Base-by-base conservation (phyloP, 1,140 invertebrate genomes). In the Steinernema khuongi region DNA sequence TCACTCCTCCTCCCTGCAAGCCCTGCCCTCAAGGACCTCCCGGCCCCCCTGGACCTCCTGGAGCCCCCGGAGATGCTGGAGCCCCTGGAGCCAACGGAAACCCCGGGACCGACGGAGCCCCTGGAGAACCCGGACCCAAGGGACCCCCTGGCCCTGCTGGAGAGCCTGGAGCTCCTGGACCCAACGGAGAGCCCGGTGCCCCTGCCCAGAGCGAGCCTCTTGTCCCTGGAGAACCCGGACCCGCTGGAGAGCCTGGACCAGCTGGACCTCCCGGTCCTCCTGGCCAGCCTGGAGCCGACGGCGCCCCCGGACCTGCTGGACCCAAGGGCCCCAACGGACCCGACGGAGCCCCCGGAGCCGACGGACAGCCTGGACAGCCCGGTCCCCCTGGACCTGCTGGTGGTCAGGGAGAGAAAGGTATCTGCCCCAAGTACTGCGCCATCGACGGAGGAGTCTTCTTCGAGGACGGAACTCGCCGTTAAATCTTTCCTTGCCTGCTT, bases 371-470 rank as follows among this genome's bases (percentile, higher is more conserved):
- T 32, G 74, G 74, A 11, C 50, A 29, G 17, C 50, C 74, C 19
- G 74, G 74, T 7, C 41, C 28, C 18, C n/a, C 7, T 18, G 74
- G 74, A 75, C 33, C 44, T 17, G 19, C 1, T 11, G 74, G 74
- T 30, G 18, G 1, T 28, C 28, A 31, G 22, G 76, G 76, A 77
- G 72, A 77, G 72, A 70, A 71, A 44, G 75, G 75, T 26, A 77
- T 77, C 72, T 81, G 80, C 68, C 81, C 81, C 32, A 82, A 82
- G 74, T 82, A 82, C 44, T 82, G 81, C 71, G 81, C 81, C 72
- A 72, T 82, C 70, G 81, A 82, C 75, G 81, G 81, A 26, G 81
- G 81, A 31, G 76, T 82, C 75, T 82, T 82, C 80, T 82, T 83
- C 73, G 81, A 83, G 32, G 81, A 82, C 70, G 81, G 81, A 74